phyloP scores from a whole-genome alignment of 2,113 vertebrate genomes.

The Plecotus auritus region DNA sequence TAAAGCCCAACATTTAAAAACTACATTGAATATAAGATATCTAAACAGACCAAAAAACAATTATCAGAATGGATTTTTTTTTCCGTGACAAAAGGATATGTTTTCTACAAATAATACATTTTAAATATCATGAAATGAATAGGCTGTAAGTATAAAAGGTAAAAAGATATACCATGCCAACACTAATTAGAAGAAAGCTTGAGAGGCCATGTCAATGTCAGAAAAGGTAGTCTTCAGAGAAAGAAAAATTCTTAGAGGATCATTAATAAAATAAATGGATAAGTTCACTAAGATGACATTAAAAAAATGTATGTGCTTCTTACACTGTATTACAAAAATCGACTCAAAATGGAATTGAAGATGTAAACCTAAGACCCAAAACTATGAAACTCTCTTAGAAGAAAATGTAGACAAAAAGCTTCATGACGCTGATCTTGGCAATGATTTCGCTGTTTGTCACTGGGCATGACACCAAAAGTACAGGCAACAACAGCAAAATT shows the following conservation, averaged over 20 bases:
- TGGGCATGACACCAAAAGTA: not conserved
- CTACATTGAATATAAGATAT: not conserved
- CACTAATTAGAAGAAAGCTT: not conserved
- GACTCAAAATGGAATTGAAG: not conserved
- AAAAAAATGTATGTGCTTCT: not conserved
- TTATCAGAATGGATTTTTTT: not conserved
- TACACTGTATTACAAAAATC: not conserved
- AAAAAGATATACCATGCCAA: not conserved
- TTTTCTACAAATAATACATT: not conserved
- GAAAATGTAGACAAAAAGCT: not conserved
- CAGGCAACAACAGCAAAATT: not conserved
- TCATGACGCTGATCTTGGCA: not conserved
- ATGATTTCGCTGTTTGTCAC: not conserved
- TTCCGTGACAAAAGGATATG: not conserved
- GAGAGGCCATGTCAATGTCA: not conserved
- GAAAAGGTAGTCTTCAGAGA: not conserved
- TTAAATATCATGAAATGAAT: not conserved
- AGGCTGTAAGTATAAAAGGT: not conserved
- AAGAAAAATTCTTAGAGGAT: not conserved
- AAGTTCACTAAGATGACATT: not conserved
- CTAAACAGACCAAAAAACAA: not conserved
- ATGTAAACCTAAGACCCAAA: not conserved
- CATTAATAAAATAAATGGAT: not conserved
- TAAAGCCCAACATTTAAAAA: not conserved
- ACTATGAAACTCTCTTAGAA: not conserved